phyloP scores from a whole-genome alignment of 2,888 invertebrate genomes.

The Octodonta nipae region DNA sequence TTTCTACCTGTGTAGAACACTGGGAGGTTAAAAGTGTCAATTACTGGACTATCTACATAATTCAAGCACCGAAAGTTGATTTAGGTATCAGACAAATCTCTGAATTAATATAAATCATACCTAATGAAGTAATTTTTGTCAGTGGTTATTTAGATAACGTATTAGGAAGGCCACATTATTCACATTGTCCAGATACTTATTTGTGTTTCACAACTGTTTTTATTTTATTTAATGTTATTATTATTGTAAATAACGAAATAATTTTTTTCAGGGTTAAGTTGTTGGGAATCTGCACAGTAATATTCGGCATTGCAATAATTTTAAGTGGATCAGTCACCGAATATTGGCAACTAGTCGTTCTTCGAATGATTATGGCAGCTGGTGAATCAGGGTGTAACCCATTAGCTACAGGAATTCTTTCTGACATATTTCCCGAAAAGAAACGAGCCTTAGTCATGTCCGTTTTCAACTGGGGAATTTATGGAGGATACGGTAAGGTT shows the following conservation, averaged over 20 bases:
- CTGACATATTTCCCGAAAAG: constrained; percentile 66
- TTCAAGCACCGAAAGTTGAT: too few relatives aligned
- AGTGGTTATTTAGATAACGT: too few relatives aligned
- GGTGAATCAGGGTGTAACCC: constrained; percentile 80
- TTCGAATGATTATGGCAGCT: constrained; percentile 34
- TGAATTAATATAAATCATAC: too few relatives aligned
- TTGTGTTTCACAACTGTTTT: too few relatives aligned
- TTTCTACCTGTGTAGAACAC: too few relatives aligned
- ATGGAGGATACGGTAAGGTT: constrained; percentile 76
- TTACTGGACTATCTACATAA: too few relatives aligned
- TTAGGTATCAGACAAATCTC: too few relatives aligned
- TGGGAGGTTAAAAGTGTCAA: too few relatives aligned
- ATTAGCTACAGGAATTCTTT: constrained; percentile 68
- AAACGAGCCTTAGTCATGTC: constrained; percentile 81
- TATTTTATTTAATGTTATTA: not conserved
- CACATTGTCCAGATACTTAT: too few relatives aligned
- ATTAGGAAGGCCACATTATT: too few relatives aligned
- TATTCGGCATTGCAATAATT: constrained; percentile 71
- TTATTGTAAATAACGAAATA: not conserved
- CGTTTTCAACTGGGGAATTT: constrained; percentile 91
- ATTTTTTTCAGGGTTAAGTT: constrained; percentile 46
- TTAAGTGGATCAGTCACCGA: constrained; percentile 72
- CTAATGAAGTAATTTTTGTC: too few relatives aligned
- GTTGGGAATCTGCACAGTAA: constrained; percentile 60
- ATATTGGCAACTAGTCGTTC: constrained; percentile 80